These are phyloP conservation scores for Phoeniculus purpureus DNA, from an alignment of 2,797 vertebrate species.

Conservation along the genomic window DNA sequence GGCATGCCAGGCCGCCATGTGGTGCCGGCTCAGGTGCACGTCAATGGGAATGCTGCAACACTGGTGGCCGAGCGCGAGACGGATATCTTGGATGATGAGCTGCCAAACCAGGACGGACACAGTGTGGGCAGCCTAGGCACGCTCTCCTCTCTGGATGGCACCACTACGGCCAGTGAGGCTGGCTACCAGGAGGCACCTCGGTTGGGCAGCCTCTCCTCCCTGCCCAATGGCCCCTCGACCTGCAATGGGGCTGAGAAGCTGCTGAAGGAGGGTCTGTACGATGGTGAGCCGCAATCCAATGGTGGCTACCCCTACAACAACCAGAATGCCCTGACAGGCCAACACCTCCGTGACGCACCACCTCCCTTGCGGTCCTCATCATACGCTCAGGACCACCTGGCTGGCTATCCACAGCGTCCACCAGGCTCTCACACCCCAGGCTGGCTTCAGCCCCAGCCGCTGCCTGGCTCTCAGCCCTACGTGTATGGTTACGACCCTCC, in stretches of 20 bases:
- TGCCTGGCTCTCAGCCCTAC: slow-evolving; percentile 62
- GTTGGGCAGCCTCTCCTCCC: slow-evolving; percentile 65
- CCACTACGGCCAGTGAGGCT: slow-evolving; percentile 74
- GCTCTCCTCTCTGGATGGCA: slow-evolving; percentile 90
- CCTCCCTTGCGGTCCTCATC: slow-evolving; percentile 66
- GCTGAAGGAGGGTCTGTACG: slow-evolving; percentile 56
- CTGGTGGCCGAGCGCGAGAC: slow-evolving; percentile 90
- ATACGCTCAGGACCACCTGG: slow-evolving; percentile 73
- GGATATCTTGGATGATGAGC: slow-evolving; percentile 95
- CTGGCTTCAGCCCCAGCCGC: slow-evolving; percentile 74
- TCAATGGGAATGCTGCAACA: slow-evolving; percentile 84
- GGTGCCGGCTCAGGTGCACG: slow-evolving; percentile 94
- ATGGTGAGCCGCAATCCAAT: slow-evolving; percentile 67
- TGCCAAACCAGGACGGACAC: slow-evolving; percentile 91
- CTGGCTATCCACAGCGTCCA: slow-evolving; percentile 54
- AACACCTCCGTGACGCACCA: slow-evolving; percentile 26
- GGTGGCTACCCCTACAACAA: slow-evolving; percentile 78
- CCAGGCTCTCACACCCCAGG: slow-evolving; percentile 15
- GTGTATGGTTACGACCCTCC: slow-evolving; percentile 81
- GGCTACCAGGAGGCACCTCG: slow-evolving; percentile 75
- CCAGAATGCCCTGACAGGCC: slow-evolving; percentile 62
- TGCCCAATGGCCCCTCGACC: slow-evolving; percentile 77
- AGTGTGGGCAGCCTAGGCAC: slow-evolving; percentile 94
- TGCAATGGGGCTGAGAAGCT: slow-evolving; percentile 75
- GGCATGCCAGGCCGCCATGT: slow-evolving; percentile 80